phyloP scores from a whole-genome alignment of 2,113 vertebrate genomes.

The Nyctibius bracteatus region DNA sequence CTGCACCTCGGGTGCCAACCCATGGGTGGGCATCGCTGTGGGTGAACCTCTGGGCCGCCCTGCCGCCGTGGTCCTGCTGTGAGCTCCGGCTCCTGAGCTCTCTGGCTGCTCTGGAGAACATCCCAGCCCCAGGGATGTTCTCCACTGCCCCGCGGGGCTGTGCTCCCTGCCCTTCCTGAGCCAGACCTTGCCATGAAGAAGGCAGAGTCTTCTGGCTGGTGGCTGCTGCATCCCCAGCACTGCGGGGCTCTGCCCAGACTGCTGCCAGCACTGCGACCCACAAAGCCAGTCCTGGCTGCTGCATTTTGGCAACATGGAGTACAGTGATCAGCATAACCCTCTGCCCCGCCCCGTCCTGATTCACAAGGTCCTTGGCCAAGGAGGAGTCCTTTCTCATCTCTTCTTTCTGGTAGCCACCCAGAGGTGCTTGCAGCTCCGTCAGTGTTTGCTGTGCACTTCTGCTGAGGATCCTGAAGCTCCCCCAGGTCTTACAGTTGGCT shows the following conservation, averaged over 20 bases:
- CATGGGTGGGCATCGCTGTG: neutral
- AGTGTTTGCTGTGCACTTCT: neutral
- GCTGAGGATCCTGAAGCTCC: neutral
- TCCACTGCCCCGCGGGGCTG: accelerated
- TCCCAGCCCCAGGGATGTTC: neutral
- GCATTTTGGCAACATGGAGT: neutral
- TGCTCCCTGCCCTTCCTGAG: neutral
- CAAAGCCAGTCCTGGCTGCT: neutral
- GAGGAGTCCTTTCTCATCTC: neutral
- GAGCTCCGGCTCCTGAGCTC: neutral
- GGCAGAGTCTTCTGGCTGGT: neutral
- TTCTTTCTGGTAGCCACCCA: neutral
- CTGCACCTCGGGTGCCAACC: neutral
- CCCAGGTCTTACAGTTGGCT: neutral
- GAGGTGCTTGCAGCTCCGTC: neutral
- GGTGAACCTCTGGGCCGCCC: neutral
- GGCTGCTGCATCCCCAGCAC: accelerated
- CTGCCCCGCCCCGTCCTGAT: accelerated
- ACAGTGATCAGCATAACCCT: neutral
- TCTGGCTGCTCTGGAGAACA: neutral
- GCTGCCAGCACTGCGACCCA: accelerated
- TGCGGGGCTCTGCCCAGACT: neutral
- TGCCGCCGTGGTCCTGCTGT: accelerated
- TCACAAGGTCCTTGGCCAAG: neutral
- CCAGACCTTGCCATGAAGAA: neutral